Percentiles rank a stretch among this genome's conserved stretches.
These are phyloP conservation scores for Phenacoccus solenopsis DNA, from an alignment of 1,140 invertebrate genomes.

Conservation along the genomic window DNA sequence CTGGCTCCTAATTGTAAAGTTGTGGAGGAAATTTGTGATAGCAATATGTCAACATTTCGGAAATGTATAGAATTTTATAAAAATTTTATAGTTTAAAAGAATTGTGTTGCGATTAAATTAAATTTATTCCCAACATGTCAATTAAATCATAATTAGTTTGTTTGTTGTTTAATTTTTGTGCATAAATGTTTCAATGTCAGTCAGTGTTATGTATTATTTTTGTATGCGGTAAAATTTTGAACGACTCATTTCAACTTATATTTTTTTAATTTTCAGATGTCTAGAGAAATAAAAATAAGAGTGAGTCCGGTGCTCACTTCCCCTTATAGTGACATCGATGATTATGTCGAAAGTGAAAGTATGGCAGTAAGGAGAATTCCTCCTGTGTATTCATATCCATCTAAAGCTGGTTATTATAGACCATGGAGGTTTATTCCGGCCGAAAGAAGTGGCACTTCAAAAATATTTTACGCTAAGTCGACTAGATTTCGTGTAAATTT, in stretches of 20 bases:
- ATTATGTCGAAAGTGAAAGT: background rate
- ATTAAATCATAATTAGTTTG: no score
- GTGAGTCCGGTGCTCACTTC: background rate
- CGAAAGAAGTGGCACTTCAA: background rate
- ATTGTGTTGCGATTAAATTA: no score
- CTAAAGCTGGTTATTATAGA: conserved; percentile 1
- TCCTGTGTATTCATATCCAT: background rate
- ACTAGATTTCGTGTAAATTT: conserved; percentile 7
- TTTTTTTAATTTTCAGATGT: background rate
- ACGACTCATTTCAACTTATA: background rate
- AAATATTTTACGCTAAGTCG: conserved; percentile 7
- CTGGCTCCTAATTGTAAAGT: no score
- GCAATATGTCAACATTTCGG: no score
- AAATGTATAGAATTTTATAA: no score
- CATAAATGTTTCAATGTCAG: no score
- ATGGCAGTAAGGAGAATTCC: background rate
- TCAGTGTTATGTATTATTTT: no score
- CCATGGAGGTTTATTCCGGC: background rate
- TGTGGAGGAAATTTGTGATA: no score
- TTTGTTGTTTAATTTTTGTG: no score
- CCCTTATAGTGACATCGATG: background rate
- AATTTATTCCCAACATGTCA: no score
- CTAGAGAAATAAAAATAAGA: conserved; percentile 8
- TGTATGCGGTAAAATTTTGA: no score
- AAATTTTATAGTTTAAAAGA: no score